Base-by-base conservation (phyloP, 2,888 invertebrate genomes). In the Xestia sexstrigata region DNA sequence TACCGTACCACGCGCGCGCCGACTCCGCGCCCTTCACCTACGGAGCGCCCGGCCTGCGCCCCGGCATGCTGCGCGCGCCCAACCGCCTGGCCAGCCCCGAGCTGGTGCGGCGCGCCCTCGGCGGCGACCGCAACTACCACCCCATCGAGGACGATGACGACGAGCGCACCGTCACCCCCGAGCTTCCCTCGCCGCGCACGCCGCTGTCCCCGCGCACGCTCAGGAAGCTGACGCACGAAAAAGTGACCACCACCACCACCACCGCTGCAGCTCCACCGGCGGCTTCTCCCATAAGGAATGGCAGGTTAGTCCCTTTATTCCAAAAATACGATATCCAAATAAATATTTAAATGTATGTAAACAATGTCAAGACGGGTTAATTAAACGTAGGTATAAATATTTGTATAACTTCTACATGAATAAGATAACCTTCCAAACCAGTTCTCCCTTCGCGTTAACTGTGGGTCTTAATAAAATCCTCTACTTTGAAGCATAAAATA, bases 1-100 rank as follows among this genome's bases (percentile, higher is more conserved):
- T 98, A 94, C 99, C 99, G 89, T 99, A 99, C 96, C 99, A 99
- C 98, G 99, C 99, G 92, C 97, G 99, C 91, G 98, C 98, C 89
- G 98, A 99, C 95, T 98, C 98, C 90, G 97, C 98, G 90, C 99
- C 99, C 83, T 99, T 99, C 96, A 98, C 98, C 78, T 99, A 99
- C 97, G 98, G 98, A 77, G 98, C 97, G 82, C 97, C 97, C 81
- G 96, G 96, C 86, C 94, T 96, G 80, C 93, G 95, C 82, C 95
- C 97, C 89, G 97, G 97, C 92, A 98, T 98, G 98, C 97, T 98
- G 90, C 98, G 97, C 89, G 96, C 97, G 84, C 97, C 98, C 91
- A 97, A 98, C 93, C 98, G 98, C 91, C 97, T 98, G 87, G 98
- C 98, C 91, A 98, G 98, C 95, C 98, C 98, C 80, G 98, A 98